Conservation (phyloP, 2,797 vertebrate species). For the Yasuhikotakia modesta region DNA sequence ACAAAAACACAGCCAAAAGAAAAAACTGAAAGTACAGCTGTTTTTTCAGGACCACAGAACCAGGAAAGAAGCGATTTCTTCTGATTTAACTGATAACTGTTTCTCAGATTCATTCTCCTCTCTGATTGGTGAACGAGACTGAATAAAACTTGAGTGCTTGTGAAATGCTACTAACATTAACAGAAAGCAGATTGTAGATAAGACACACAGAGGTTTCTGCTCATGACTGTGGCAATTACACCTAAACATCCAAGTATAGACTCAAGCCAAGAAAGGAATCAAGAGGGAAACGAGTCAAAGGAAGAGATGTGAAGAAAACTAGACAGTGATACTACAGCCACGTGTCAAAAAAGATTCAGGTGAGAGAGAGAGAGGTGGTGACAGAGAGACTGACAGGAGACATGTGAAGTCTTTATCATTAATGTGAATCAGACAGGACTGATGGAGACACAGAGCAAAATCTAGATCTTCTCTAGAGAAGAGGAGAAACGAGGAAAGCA, state of each 20-base stretch:
- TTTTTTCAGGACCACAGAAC: too few species aligned
- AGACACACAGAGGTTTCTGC: constrained; percentile 27
- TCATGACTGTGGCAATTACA: constrained; percentile 10
- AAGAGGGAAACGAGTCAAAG: neutral
- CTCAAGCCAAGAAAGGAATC: neutral
- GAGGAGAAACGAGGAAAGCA: constrained; percentile 45
- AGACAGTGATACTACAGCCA: constrained; percentile 30
- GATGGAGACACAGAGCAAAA: too few species aligned
- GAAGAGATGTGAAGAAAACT: constrained; percentile 11
- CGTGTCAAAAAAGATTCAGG: constrained; percentile 12
- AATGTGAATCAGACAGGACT: constrained; percentile 28
- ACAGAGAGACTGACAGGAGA: neutral
- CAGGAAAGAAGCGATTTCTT: constrained; percentile 34
- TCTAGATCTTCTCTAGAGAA: too few species aligned
- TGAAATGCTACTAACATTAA: constrained; percentile 36
- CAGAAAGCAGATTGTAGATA: constrained; percentile 5
- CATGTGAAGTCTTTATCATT: neutral
- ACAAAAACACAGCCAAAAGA: constrained; percentile 66
- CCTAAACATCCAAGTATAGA: neutral
- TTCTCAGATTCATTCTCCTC: neutral
- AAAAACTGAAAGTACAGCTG: constrained; percentile 51
- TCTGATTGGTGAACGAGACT: constrained; percentile 3
- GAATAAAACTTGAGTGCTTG: neutral
- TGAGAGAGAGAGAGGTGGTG: neutral
- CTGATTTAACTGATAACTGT: constrained; percentile 46